Conservation (phyloP, 2,113 vertebrate species). For the Cynoglossus semilaevis region DNA sequence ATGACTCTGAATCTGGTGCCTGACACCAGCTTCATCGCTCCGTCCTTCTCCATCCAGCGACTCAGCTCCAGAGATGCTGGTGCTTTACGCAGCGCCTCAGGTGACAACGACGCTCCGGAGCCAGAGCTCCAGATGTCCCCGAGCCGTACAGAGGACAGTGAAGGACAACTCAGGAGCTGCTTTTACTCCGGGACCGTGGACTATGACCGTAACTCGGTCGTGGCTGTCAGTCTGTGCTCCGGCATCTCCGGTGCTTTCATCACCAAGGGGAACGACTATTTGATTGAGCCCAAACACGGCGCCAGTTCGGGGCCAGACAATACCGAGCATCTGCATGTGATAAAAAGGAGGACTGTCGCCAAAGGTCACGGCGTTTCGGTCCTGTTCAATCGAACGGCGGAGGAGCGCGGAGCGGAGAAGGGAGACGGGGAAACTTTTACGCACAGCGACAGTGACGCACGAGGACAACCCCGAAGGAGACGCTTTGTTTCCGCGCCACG, state of each 20-base stretch:
- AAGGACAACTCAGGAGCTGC: constrained; percentile 68
- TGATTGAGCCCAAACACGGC: constrained; percentile 75
- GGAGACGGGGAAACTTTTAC: constrained; percentile 45
- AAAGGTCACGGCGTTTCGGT: constrained; percentile 9
- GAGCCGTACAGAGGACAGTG: constrained; percentile 53
- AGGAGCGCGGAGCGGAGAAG: constrained; percentile 8
- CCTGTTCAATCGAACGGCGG: constrained; percentile 36
- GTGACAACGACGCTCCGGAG: constrained; percentile 5
- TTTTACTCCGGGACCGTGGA: constrained; percentile 83
- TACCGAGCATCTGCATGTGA: constrained; percentile 61
- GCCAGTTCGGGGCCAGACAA: constrained; percentile 19
- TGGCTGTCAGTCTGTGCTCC: constrained; percentile 83
- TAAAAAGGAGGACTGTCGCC: constrained; percentile 59
- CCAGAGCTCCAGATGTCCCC: constrained; percentile 13
- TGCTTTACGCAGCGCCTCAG: constrained; percentile 36
- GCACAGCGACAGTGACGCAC: constrained; percentile 49
- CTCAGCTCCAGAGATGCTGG: constrained; percentile 50
- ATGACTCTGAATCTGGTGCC: constrained; percentile 78
- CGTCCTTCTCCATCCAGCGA: constrained; percentile 75
- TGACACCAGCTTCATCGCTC: constrained; percentile 81
- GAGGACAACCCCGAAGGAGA: constrained; percentile 61
- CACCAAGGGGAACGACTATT: constrained; percentile 76
- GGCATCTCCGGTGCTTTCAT: constrained; percentile 84
- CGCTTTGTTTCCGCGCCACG: constrained; percentile 86
- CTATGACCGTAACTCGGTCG: constrained; percentile 70